Evolutionary conservation across 2,113 vertebrate genomes (phyloP).

Genomic region (Percina caprodes): DNA sequence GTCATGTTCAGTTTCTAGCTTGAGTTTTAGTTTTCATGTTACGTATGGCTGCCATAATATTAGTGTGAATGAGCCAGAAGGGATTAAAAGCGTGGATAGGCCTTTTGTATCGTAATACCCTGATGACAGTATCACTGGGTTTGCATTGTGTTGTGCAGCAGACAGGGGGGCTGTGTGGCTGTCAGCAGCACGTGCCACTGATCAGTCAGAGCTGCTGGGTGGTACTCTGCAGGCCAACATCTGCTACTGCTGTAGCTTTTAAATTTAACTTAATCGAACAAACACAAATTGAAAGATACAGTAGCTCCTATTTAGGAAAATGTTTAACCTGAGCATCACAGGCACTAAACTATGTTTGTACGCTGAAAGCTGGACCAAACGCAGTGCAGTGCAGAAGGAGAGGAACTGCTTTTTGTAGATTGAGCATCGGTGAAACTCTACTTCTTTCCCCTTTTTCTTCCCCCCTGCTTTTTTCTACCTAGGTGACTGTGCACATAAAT

Average conservation of each 20-base stretch:
- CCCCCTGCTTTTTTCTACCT: slow-evolving; percentile 32
- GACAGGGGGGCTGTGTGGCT: slow-evolving; percentile 21
- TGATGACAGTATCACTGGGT: slow-evolving; percentile 2
- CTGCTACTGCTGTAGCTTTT: slow-evolving; percentile 39
- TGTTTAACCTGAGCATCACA: slow-evolving; percentile 15
- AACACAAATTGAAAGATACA: slow-evolving; percentile 58
- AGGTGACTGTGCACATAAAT: slow-evolving; percentile 71
- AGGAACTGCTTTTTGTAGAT: slow-evolving; percentile 51
- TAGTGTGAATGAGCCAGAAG: slow-evolving; percentile 35
- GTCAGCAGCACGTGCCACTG: slow-evolving; percentile 37
- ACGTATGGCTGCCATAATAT: slow-evolving; percentile 31
- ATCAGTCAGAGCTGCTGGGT: slow-evolving; percentile 34
- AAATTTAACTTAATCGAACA: slow-evolving; percentile 35
- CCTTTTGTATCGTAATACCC: slow-evolving; percentile 25
- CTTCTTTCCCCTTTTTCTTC: slow-evolving; percentile 1
- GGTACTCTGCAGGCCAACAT: slow-evolving; percentile 21
- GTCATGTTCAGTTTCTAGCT: not conserved
- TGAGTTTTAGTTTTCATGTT: not conserved
- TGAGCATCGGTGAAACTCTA: slow-evolving; percentile 26
- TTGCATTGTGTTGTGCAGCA: slow-evolving; percentile 37
- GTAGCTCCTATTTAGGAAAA: slow-evolving; percentile 30
- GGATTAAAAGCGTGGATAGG: not conserved
- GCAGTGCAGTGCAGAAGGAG: slow-evolving; percentile 26
- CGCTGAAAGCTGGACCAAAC: slow-evolving; percentile 13
- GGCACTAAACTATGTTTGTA: not conserved